Evolutionary conservation across 2,888 invertebrate species (phyloP), one percentile per base, ranked within the genome.

Genomic region (Idaea dimidiata): DNA sequence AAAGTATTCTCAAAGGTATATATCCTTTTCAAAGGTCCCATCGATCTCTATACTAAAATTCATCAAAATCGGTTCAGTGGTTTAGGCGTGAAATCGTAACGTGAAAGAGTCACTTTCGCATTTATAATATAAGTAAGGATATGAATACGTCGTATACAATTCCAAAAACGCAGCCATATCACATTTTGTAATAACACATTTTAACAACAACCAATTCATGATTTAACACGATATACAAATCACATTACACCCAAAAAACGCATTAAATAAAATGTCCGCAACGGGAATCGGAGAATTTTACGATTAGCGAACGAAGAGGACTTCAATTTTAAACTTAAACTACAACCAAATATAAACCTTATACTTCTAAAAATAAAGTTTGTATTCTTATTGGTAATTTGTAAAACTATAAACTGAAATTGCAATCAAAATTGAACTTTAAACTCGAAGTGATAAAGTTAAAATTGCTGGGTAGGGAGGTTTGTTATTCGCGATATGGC

Each of bases 271-370:
- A 72, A 71, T 65, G 67, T 65, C 73, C 70, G 58, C 75, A 78
- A 78, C 76, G 74, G 69, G 78, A 81, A 76, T 76, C 76, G 72
- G 77, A 82, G 80, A 80, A 83, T 84, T 83, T 85, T 84, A 87
- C 83, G 86, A 86, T 87, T 83, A 83, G 75, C 78, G 66, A 70
- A 72, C 72, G 81, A 83, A 80, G n/a, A n/a, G 24, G 24, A 77
- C 84, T 86, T 86, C 86, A 86, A 82, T 85, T 82, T 83, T 84
- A 76, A 77, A 67, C 59, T n/a, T 10, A 14, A 24, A 17, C 17
- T 33, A 59, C 32, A 59, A 8, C 17, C 57, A 17, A 70, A 66
- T 67, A 70, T 65, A 59, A 57, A 62, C 76, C 74, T 68, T 77
- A 75, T 67, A n/a, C n/a, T 0, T 0, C 0, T 0, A 7, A 16